Percentiles rank a stretch among this genome's conserved stretches.
phyloP scores from a whole-genome alignment of 2,797 vertebrate species.

The Tachyglossus aculeatus region DNA sequence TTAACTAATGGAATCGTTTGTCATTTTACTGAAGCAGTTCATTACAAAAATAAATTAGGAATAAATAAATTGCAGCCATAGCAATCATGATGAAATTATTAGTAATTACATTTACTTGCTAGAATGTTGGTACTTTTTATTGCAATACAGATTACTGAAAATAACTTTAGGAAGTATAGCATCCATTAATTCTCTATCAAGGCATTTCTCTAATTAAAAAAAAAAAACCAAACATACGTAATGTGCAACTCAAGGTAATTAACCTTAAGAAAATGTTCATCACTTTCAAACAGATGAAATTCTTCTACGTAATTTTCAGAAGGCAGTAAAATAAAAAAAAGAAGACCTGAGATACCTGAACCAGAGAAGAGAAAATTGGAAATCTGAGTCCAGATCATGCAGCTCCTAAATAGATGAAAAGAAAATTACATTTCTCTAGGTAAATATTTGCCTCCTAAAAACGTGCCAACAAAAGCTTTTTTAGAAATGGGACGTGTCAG shows the following conservation, averaged over 20 bases:
- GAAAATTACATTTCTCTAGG: constrained; percentile 55
- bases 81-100: constrained; percentile 59
- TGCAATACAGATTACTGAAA: constrained; percentile 40
- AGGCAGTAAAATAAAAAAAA: constrained; percentile 45
- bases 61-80: constrained; percentile 55
- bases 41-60: constrained; percentile 64
- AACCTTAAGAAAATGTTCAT: constrained; percentile 33
- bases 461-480: constrained; percentile 53
- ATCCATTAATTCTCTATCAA: constrained; percentile 9
- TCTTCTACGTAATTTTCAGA: constrained; percentile 33
- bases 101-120: constrained; percentile 46
- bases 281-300: constrained; percentile 24
- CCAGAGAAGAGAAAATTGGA: constrained; percentile 52
- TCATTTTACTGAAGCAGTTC: constrained; percentile 56
- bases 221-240: background rate
- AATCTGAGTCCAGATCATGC: constrained; percentile 37
- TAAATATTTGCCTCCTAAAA: constrained; percentile 61
- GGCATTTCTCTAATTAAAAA: constrained; percentile 37
- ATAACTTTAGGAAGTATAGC: constrained; percentile 26
- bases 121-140: constrained; percentile 49
- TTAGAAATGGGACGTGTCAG: constrained; percentile 25
- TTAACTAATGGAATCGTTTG: constrained; percentile 60
- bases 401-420: constrained; percentile 56
- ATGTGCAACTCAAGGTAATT: constrained; percentile 30
- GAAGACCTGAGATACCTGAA: constrained; percentile 15